A percentile compares a stretch with the other conserved stretches of the same genome.
phyloP scores from a whole-genome alignment of 2,113 vertebrate genomes.

The Notechis scutatus region DNA sequence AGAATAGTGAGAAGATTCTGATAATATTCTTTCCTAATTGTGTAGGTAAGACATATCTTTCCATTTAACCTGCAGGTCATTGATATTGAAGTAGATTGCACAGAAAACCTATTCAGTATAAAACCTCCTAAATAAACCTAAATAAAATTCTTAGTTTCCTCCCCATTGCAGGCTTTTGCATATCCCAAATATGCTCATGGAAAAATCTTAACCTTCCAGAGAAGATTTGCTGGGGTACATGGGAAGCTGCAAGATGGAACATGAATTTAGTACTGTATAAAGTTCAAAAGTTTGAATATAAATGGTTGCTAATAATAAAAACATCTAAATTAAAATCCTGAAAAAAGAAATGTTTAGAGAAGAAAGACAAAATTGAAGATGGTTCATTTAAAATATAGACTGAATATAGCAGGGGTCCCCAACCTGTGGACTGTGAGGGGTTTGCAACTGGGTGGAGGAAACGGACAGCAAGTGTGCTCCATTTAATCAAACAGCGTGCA shows the following conservation, averaged over 20 bases:
- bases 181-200: neutral
- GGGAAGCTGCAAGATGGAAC: neutral
- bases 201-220: neutral
- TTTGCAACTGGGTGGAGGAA: too few species aligned
- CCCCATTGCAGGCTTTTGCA: neutral
- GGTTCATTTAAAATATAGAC: neutral
- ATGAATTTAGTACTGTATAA: neutral
- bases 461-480: too few species aligned
- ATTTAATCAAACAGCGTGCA: too few species aligned
- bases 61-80: neutral
- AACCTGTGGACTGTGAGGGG: too few species aligned
- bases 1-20: neutral
- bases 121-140: neutral
- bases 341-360: neutral
- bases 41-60: neutral
- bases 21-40: neutral
- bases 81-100: neutral
- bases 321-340: neutral
- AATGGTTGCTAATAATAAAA: neutral
- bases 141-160: neutral
- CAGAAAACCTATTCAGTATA: neutral
- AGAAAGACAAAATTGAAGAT: neutral
- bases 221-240: neutral
- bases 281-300: neutral
- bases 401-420: neutral